Conservation (phyloP, 2,797 vertebrate species). For the Poeciliopsis gracilis region DNA sequence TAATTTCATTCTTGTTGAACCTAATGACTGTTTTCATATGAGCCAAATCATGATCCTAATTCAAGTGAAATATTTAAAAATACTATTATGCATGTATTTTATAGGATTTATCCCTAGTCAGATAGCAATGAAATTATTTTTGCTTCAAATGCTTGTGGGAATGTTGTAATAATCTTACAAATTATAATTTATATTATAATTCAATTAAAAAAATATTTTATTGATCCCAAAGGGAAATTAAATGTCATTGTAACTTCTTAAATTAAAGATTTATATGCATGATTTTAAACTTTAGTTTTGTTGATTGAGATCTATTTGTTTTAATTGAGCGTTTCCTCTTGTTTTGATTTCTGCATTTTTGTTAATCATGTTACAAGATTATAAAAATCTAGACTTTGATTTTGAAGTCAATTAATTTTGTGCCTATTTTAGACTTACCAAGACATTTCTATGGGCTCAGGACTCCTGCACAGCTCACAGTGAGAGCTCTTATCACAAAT, state of each 20-base stretch:
- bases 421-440: background rate
- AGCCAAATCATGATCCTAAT: background rate
- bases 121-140: background rate
- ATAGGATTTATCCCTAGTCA: background rate
- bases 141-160: background rate
- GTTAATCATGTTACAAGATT: background rate
- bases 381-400: background rate
- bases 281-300: background rate
- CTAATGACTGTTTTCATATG: background rate
- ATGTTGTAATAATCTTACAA: background rate
- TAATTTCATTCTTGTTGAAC: background rate
- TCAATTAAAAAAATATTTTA: too few species aligned
- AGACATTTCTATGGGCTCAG: background rate
- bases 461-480: background rate
- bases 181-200: too few species aligned
- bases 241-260: background rate
- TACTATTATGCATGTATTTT: background rate
- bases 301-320: background rate
- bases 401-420: background rate
- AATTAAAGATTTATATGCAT: background rate
- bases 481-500: background rate
- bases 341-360: background rate
- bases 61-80: background rate
- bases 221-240: too few species aligned
- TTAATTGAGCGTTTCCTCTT: background rate